Evolutionary conservation across 1,140 invertebrate genomes (phyloP), one percentile per base, ranked within the genome.

Genomic region (Dendroctonus ponderosae): DNA sequence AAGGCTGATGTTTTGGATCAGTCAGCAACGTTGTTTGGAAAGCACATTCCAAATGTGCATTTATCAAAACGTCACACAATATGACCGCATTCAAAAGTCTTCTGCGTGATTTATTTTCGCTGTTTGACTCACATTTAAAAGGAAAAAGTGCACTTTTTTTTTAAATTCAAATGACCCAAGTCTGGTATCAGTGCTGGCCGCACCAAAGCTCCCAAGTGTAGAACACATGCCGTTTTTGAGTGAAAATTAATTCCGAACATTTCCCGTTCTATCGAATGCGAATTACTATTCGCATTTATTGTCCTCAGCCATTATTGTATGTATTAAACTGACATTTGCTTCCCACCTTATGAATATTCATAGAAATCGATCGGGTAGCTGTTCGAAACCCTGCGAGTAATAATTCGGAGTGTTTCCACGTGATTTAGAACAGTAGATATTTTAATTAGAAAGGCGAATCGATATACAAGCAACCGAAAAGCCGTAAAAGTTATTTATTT

Each of bases 401-500:
- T 12, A 12, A 46, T 46, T 46, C 8, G 43, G 43, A 11, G 43
- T 46, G 12, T 26, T 26, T 26, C 26, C 26, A 26, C 26, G 26
- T 26, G 12, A 46, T 9, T 12, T 11, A 26, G 9, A 26, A 52
- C 14, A 7, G 7, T 26, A 26, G 50, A n/a, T 52, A 15, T 52
- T 52, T 52, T 52, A 6, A 15, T 26, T 52, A 15, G 9, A 52
- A 14, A n/a, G 50, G 9, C 9, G 37, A 52, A 52, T 14, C n/a
- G 43, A 60, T 60, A 48, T 60, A 60, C 58, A 49, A 60, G 39
- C 44, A 38, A 60, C 44, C 43, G 26, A 38, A 49, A 49, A 60
- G 15, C 44, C 46, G 46, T 60, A 49, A 60, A 60, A 60, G 44
- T 60, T 60, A 60, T 60, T 60, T 60, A 60, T 60, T 60, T 60